Evolutionary conservation across 2,113 vertebrate species (phyloP), one percentile per base, ranked within the genome.

Genomic region (Carlito syrichta): DNA sequence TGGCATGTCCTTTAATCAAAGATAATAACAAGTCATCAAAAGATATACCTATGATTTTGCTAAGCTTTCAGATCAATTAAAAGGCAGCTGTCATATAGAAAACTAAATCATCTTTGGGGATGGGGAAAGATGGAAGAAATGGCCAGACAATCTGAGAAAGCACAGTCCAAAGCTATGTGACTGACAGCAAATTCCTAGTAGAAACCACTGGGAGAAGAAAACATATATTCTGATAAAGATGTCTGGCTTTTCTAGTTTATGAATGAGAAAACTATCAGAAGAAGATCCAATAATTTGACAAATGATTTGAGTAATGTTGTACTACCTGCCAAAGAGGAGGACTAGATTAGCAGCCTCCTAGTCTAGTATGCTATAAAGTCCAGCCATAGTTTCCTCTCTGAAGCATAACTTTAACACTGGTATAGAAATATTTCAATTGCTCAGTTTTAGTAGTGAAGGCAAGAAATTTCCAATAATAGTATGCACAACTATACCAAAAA

Each of bases 401-500:
- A 96, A 74, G 83, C 3, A 77, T 8, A 73, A 9, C 30, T 86
- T 4, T 78, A 92, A 95, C 17, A 89, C 11, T 71, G 14, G 48
- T 40, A 90, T 38, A 81, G 69, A 11, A 92, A 48, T 62, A 87
- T 83, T 96, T 77, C 71, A 86, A 11, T 5, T 93, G 45, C 77
- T 91, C 69, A 60, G 60, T 73, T 95, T 73, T 58, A 38, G 13
- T 71, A 94, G 40, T 30, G 14, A 94, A 8, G 23, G 8, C 38
- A 95, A 95, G n/a, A 83, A 83, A 96, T 71, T 84, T 90, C 23
- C 60, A 96, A 77, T 35, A 82, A 79, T 2, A 11, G 54, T 76
- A 77, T n/a, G 30, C 32, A 38, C 85, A 9, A 54, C 43, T 76
- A 88, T 83, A 43, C 5, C 74, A 86, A 82, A 91, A 32, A 81